Base-by-base conservation (phyloP, 2,888 invertebrate species). In the Scotopteryx bipunctaria region DNA sequence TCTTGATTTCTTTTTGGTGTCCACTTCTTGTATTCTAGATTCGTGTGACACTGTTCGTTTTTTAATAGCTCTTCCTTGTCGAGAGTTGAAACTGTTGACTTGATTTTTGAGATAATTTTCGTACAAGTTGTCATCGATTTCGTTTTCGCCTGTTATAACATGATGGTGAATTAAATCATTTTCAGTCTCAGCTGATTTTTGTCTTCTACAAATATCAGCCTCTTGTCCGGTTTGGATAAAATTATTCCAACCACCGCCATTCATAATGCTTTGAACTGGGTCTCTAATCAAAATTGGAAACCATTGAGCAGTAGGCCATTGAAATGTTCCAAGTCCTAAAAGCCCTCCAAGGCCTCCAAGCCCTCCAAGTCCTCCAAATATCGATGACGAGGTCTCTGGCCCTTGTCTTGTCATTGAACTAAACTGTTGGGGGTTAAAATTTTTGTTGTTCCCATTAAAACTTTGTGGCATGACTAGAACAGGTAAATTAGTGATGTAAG, bases 211-310 rank as follows among this genome's bases (percentile, higher is more conserved):
- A 11, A 91, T 81, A 61, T 92, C 92, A 27, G 92, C 92, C 37
- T 67, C 82, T 63, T 92, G 92, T 1, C 93, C 93, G 59, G 91
- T 91, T 73, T 93, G 92, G 33, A 93, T 66, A 63, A 93, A 85
- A 55, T 88, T 91, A 19, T 86, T 88, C 69, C 90, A 86, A 2
- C 91, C 91, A 35, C 92, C 92, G 21, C 91, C 85, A 56, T 81
- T 82, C 46, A 83, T 72, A 40, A 92, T 80, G 49, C 86, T 88
- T 4, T 91, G 66, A 6, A 93, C 69, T 0, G 93, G 93, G 65
- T 93, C 92, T 72, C 88, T 91, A 19, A 93, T 87, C 5, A 92
- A 69, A 21, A 93, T 83, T 0, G 93, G 93, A 63, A 93, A 93
- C 23, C 81, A 80, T 23, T 81, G 76, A 4, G 91, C 84, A 23